Percentiles rank a stretch among this genome's conserved stretches.
Conservation (phyloP, 2,888 invertebrate species). For the Heliconius ismenius region DNA sequence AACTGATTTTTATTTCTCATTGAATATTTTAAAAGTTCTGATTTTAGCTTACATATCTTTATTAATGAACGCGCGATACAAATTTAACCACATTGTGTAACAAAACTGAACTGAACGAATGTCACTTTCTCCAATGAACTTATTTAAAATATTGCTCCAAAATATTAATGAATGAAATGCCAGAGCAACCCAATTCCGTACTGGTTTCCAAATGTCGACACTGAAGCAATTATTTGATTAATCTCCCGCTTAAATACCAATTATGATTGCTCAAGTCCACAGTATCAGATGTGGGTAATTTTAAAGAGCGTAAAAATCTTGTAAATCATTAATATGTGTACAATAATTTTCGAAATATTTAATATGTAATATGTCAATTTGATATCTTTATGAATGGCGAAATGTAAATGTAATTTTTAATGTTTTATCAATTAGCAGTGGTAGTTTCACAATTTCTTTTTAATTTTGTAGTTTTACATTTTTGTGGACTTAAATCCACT, state of each 20-base stretch:
- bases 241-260: constrained; percentile 42
- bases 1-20: background rate
- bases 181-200: constrained; percentile 24
- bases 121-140: constrained; percentile 12
- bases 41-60: background rate
- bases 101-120: constrained; percentile 12
- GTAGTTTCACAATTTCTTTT: background rate
- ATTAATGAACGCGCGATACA: background rate
- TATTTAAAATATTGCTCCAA: constrained; percentile 34
- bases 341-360: background rate
- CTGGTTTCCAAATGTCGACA: constrained; percentile 28
- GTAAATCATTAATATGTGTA: constrained; percentile 19
- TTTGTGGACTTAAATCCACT: background rate
- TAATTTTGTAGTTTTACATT: background rate
- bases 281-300: constrained; percentile 20
- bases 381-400: constrained; percentile 18
- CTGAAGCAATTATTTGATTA: constrained; percentile 40
- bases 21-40: too few species aligned
- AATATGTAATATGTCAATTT: constrained; percentile 8
- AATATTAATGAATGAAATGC: constrained; percentile 39
- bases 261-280: constrained; percentile 40
- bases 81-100: constrained; percentile 9
- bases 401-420: background rate
- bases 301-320: constrained; percentile 37
- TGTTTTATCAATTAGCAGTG: background rate